A percentile compares a stretch with the other conserved stretches of the same genome.
These are phyloP conservation scores for Nothobranchius furzeri DNA, from an alignment of 2,113 vertebrate genomes.

Conservation along the genomic window DNA sequence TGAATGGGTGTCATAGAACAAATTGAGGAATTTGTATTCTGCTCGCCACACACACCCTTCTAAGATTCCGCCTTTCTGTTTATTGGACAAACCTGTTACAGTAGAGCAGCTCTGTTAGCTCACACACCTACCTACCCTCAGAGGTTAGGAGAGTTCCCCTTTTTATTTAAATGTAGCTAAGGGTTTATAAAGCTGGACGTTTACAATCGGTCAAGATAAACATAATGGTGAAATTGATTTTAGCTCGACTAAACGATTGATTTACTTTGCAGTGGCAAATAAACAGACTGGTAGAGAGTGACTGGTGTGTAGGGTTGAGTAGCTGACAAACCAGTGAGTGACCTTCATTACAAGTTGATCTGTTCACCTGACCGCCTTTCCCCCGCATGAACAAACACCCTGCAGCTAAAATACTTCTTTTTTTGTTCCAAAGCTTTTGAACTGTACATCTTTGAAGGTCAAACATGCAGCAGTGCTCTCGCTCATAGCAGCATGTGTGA, in stretches of 20 bases:
- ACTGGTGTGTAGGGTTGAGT: neutral
- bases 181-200: neutral
- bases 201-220: neutral
- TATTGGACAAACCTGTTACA: neutral
- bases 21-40: constrained; percentile 30
- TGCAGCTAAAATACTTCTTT: neutral
- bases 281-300: neutral
- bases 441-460: constrained; percentile 13
- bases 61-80: constrained; percentile 4
- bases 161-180: neutral
- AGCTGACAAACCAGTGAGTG: constrained; percentile 15
- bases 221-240: neutral
- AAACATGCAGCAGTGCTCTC: neutral
- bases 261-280: neutral
- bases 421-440: constrained; percentile 1
- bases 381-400: neutral
- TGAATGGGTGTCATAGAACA: neutral
- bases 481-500: neutral
- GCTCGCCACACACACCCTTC: neutral
- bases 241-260: no score
- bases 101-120: constrained; percentile 35
- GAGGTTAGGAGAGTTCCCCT: neutral
- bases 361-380: neutral
- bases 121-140: neutral
- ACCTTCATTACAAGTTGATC: neutral